phyloP scores from a whole-genome alignment of 2,113 vertebrate genomes.

The Heteronetta atricapilla region DNA sequence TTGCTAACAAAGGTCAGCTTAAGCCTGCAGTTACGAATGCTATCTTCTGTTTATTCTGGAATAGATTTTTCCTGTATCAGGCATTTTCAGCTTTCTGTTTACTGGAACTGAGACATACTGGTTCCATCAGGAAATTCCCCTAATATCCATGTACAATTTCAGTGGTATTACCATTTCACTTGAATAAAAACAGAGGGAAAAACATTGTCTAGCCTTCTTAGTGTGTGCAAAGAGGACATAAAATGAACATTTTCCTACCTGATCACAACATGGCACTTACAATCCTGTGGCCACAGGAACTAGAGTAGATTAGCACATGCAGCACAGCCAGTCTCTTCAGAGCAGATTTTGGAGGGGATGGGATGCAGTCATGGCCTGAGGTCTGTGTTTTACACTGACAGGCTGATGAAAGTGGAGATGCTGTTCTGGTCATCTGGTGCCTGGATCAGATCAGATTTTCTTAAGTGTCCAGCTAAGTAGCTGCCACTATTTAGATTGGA shows the following conservation, averaged over 20 bases:
- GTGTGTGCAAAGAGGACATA: background rate
- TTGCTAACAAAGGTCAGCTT: constrained; percentile 3
- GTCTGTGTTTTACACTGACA: background rate
- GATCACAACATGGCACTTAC: accelerated
- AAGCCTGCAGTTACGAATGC: background rate
- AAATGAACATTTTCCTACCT: background rate
- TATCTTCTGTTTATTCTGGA: constrained; percentile 28
- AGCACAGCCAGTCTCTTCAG: background rate
- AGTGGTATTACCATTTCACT: background rate
- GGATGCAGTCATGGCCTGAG: background rate
- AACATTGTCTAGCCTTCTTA: background rate
- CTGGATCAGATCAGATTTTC: background rate
- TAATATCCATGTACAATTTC: background rate
- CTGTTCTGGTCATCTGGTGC: background rate
- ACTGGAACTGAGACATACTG: constrained; percentile 29
- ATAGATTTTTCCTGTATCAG: background rate
- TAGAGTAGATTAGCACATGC: background rate
- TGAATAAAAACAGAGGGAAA: background rate
- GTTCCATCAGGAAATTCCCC: background rate
- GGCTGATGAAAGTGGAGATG: background rate
- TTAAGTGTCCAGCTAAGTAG: background rate
- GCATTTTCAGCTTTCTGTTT: constrained; percentile 32
- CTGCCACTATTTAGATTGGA: background rate
- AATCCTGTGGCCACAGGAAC: background rate
- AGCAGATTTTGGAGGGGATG: background rate